phyloP scores from a whole-genome alignment of 2,797 vertebrate genomes.

The Sciurus carolinensis region DNA sequence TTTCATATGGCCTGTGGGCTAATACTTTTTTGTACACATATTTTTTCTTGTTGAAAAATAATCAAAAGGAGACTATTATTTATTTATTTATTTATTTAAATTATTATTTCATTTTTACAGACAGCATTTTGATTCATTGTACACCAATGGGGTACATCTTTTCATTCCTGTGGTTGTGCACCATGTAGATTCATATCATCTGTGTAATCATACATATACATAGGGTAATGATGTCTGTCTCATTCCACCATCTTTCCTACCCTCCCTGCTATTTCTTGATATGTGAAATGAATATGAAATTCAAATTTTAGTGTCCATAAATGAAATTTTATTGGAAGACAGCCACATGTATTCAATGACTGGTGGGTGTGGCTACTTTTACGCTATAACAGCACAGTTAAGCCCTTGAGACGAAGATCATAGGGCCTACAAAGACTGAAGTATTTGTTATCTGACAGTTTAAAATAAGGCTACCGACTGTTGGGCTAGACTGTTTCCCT shows the following conservation, averaged over 20 bases:
- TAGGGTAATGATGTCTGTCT: too few relatives aligned
- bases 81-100: too few relatives aligned
- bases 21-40: neutral
- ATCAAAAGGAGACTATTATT: neutral
- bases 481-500: neutral
- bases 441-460: neutral
- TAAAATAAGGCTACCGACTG: neutral
- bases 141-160: too few relatives aligned
- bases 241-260: too few relatives aligned
- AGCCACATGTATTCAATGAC: neutral
- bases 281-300: neutral
- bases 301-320: conserved; percentile 4
- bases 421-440: neutral
- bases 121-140: too few relatives aligned
- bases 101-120: too few relatives aligned
- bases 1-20: neutral
- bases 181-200: too few relatives aligned
- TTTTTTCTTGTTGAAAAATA: neutral
- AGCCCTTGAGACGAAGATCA: neutral
- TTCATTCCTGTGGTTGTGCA: too few relatives aligned
- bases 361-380: neutral
- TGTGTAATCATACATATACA: too few relatives aligned
- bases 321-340: neutral
- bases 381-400: neutral
- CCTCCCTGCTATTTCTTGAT: neutral